phyloP scores from a whole-genome alignment of 35 echinoderm and acorn worm genomes.

The Ophioderma brevispina region DNA sequence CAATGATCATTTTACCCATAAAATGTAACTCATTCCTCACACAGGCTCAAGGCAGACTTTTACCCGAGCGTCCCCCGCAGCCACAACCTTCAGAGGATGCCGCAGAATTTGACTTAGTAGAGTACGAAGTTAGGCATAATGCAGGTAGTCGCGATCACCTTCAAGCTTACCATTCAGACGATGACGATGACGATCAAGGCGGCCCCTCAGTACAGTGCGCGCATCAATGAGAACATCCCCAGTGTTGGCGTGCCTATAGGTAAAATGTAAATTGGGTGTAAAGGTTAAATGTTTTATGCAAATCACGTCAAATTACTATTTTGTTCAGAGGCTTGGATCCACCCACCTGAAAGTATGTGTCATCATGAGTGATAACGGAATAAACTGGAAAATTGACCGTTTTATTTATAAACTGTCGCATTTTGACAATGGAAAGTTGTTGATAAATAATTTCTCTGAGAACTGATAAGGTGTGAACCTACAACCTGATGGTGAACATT shows the following conservation, averaged over 20 bases:
- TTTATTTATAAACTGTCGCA: too few species aligned
- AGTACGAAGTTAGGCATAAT: slow-evolving; percentile 46
- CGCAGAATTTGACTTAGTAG: slow-evolving; percentile 61
- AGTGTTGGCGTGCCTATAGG: background rate
- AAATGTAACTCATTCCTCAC: background rate
- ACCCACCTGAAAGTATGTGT: too few species aligned
- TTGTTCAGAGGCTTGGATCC: too few species aligned
- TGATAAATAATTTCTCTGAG: too few species aligned
- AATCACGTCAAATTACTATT: too few species aligned
- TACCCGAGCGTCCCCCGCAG: slow-evolving; percentile 47
- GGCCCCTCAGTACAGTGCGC: slow-evolving; percentile 82
- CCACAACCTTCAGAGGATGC: slow-evolving; percentile 37
- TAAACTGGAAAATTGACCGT: too few species aligned
- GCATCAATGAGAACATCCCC: slow-evolving; percentile 63
- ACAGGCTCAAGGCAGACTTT: slow-evolving; percentile 67
- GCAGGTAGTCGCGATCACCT: background rate
- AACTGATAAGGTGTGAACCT: too few species aligned
- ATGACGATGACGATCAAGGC: slow-evolving; percentile 63
- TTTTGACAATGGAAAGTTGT: too few species aligned
- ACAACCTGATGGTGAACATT: too few species aligned
- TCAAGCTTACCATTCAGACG: slow-evolving; percentile 43
- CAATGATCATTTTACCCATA: background rate
- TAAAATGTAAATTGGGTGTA: background rate
- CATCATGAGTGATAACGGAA: too few species aligned
- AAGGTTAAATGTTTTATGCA: background rate